Percentiles rank a stretch among this genome's conserved stretches.
Evolutionary conservation across 1,140 invertebrate species (phyloP).

Genomic region (Papilio xuthus): DNA sequence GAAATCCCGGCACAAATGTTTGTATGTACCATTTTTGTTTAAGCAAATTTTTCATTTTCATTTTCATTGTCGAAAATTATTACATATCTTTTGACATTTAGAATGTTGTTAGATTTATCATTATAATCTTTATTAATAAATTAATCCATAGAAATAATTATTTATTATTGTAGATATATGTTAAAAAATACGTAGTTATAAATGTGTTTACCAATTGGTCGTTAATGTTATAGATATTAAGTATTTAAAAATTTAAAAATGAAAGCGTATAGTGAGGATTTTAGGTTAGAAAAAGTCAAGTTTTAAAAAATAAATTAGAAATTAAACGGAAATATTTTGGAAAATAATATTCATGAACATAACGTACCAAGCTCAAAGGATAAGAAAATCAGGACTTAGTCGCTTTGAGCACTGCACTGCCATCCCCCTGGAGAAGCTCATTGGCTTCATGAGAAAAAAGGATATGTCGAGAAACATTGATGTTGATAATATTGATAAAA

Average conservation of each 20-base stretch:
- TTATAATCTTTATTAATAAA: background rate
- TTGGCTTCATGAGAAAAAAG: too few relatives aligned
- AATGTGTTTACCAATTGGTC: constrained; percentile 6
- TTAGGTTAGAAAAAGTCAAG: constrained; percentile 50
- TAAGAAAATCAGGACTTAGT: background rate
- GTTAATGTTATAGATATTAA: constrained; percentile 38
- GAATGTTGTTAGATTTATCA: background rate
- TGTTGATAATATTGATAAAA: too few relatives aligned
- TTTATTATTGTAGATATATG: background rate
- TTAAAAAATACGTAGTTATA: background rate
- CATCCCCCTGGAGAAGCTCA: too few relatives aligned
- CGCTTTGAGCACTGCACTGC: too few relatives aligned
- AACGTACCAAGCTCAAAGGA: background rate
- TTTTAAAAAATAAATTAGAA: background rate
- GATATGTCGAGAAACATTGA: too few relatives aligned
- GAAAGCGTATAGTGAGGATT: constrained; percentile 75
- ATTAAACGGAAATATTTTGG: background rate
- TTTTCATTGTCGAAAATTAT: too few relatives aligned
- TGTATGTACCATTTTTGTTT: too few relatives aligned
- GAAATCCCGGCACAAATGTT: too few relatives aligned
- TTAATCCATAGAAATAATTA: background rate
- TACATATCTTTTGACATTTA: background rate
- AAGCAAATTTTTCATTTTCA: too few relatives aligned
- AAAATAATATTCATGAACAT: background rate
- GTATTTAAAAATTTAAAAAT: constrained; percentile 55